Conservation (phyloP, 2,113 vertebrate genomes). For the Damaliscus lunatus region DNA sequence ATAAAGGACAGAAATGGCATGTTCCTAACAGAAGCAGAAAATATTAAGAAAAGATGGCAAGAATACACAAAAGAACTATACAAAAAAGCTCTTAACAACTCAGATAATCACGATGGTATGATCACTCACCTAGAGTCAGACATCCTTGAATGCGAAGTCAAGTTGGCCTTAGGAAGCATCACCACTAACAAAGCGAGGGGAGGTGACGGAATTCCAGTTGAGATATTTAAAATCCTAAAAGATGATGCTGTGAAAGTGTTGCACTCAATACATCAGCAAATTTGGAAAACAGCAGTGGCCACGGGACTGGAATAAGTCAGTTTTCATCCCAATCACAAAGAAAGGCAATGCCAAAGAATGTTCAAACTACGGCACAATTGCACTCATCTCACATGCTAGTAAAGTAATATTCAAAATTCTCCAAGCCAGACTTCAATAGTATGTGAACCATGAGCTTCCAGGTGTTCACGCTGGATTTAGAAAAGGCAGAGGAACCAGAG, state of each 20-base stretch:
- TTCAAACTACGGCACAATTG: background rate
- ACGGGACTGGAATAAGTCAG: background rate
- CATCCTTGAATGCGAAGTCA: background rate
- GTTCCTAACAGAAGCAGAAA: background rate
- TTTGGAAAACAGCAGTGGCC: background rate
- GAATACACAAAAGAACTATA: background rate
- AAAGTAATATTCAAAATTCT: background rate
- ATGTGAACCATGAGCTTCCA: background rate
- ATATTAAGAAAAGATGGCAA: background rate
- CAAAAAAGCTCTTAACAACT: background rate
- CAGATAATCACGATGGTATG: background rate
- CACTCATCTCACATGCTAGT: background rate
- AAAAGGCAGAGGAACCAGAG: background rate
- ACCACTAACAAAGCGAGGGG: background rate
- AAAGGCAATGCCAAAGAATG: background rate
- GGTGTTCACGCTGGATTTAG: background rate
- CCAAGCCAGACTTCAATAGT: background rate
- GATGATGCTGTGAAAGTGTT: background rate
- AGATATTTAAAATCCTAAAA: background rate
- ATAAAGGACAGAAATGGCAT: background rate
- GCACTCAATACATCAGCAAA: background rate
- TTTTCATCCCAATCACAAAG: background rate
- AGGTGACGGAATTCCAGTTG: background rate
- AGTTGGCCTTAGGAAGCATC: background rate
- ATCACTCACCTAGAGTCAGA: background rate